Percentiles rank a stretch among this genome's conserved stretches.
These are phyloP conservation scores for Phyllotreta cruciferae DNA, from an alignment of 2,888 invertebrate genomes.

Conservation along the genomic window DNA sequence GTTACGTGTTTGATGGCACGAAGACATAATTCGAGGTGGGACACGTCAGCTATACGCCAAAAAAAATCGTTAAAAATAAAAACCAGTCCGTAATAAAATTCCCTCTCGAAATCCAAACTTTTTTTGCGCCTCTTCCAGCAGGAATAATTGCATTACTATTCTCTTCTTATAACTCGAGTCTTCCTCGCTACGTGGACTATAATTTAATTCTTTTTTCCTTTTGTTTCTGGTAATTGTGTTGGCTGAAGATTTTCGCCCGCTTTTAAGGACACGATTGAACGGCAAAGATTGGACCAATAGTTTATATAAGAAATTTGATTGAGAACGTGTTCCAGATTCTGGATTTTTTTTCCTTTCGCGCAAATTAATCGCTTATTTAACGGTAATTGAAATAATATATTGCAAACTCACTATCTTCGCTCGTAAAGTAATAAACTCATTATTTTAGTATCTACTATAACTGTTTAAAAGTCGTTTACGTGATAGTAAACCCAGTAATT, in stretches of 20 bases:
- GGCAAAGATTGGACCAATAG: conserved; percentile 18
- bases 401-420: too few relatives aligned
- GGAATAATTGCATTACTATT: conserved; percentile 46
- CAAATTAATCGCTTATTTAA: not conserved
- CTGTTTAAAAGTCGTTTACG: too few relatives aligned
- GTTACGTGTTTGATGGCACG: conserved; percentile 15
- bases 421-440: too few relatives aligned
- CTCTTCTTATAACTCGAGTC: conserved; percentile 30
- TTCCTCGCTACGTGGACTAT: conserved; percentile 29
- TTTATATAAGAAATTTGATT: conserved; percentile 17
- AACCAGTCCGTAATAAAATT: not conserved
- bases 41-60: not conserved
- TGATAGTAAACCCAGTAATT: too few relatives aligned
- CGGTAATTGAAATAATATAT: too few relatives aligned
- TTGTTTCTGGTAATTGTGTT: conserved; percentile 39
- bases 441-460: too few relatives aligned
- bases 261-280: conserved; percentile 10
- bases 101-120: not conserved
- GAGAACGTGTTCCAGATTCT: not conserved
- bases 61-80: not conserved
- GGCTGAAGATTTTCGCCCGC: conserved; percentile 9
- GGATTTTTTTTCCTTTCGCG: not conserved
- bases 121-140: conserved; percentile 35
- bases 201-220: conserved; percentile 34
- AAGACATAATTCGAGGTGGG: conserved; percentile 13